phyloP scores from a whole-genome alignment of 2,888 invertebrate species.

The Nephrotoma flavescens region DNA sequence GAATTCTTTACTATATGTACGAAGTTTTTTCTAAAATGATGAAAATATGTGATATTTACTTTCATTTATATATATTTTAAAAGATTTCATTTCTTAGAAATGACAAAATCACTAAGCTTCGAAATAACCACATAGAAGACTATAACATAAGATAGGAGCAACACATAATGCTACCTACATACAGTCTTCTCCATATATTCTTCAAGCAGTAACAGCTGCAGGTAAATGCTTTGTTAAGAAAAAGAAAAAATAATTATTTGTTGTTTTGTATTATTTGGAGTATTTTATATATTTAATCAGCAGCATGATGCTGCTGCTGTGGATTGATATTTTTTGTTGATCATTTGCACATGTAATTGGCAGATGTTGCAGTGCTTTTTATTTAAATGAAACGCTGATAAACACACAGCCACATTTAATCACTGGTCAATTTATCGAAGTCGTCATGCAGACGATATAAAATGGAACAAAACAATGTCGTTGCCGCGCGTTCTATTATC shows the following conservation, averaged over 20 bases:
- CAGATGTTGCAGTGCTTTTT: neutral
- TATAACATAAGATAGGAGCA: too few species aligned
- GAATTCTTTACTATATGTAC: too few species aligned
- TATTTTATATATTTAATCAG: neutral
- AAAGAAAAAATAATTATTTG: neutral
- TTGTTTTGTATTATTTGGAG: neutral
- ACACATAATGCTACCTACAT: too few species aligned
- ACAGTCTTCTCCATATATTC: too few species aligned
- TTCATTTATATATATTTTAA: too few species aligned
- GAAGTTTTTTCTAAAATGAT: too few species aligned
- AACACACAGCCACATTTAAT: neutral
- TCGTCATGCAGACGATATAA: neutral
- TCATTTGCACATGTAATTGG: neutral
- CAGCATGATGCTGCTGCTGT: neutral
- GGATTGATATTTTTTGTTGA: neutral
- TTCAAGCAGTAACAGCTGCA: neutral
- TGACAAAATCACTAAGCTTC: too few species aligned
- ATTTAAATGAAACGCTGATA: neutral
- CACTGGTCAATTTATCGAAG: neutral
- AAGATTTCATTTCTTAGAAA: too few species aligned
- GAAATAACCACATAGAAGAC: too few species aligned
- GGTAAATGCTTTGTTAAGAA: neutral
- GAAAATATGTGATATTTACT: too few species aligned
- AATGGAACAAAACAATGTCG: neutral
- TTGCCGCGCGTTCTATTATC: neutral